Evolutionary conservation across 2,797 vertebrate genomes (phyloP), one percentile per base, ranked within the genome.

Genomic region (Microhierax caerulescens): DNA sequence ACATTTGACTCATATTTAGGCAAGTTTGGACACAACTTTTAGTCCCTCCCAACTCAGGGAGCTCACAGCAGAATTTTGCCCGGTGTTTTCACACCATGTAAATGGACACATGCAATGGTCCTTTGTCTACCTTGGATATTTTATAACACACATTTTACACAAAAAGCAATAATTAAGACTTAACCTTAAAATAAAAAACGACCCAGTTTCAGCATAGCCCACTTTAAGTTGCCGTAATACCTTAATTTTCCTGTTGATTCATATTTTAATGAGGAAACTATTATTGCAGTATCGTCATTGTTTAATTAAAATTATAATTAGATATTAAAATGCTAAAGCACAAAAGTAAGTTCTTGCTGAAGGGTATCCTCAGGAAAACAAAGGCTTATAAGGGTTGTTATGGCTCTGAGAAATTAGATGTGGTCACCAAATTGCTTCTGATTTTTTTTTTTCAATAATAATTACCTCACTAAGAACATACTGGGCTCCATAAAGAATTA

Each of bases 221-320:
- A 32, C 45, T 95, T 91, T 54, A 78, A 9, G 6, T 82, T 93
- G 32, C 73, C 25, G 20, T 79, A 95, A 82, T 92, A 82, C 72
- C 47, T 85, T 94, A 60, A 72, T 94, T 95, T 95, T 95, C 82
- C 41, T 94, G 82, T 92, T 94, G 95, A 97, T 96, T 95, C 94
- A 80, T 85, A 93, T 94, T 96, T 93, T 95, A 96, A 96, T 94
- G 87, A 93, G 57, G 57, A 85, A 94, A 90, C 15, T 89, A 83
- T 91, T 95, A 93, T 85, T 97, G 41, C 50, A 86, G 53, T 95
- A 64, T 93, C 69, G 90, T 83, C 84, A 84, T 91, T 90, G 68
- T 85, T 95, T 95, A 97, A 97, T 96, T 95, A 96, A 94, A 97
- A 97, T 93, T 96, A 68, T 96, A 97, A 95, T 97, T 96, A 88